Evolutionary conservation across 2,113 vertebrate genomes (phyloP).

Genomic region (Leptodactylus fuscus): DNA sequence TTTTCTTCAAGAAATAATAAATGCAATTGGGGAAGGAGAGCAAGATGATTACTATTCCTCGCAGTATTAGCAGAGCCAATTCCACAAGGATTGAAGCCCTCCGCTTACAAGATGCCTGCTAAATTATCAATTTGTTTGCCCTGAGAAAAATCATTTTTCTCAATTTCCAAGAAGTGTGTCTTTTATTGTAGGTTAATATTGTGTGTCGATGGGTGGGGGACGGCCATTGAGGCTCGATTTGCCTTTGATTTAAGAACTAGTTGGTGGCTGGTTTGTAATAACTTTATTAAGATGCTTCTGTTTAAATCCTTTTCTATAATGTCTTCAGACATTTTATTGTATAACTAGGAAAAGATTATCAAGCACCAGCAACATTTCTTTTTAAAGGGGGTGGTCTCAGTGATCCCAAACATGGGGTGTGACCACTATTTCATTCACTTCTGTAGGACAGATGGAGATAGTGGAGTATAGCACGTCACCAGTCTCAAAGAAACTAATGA

Average conservation of each 20-base stretch:
- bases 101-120: neutral
- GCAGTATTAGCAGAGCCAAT: neutral
- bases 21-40: neutral
- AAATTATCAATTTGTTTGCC: neutral
- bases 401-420: too few relatives aligned
- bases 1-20: constrained; percentile 5
- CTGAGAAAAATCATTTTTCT: neutral
- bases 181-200: neutral
- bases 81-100: neutral
- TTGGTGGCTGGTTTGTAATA: neutral
- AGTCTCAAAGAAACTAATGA: too few relatives aligned
- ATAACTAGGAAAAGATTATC: neutral
- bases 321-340: neutral
- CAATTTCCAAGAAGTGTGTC: neutral
- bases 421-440: too few relatives aligned
- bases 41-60: neutral
- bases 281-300: neutral
- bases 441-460: too few relatives aligned
- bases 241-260: neutral
- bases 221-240: neutral
- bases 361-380: too few relatives aligned
- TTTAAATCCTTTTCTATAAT: neutral
- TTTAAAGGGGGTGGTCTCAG: too few relatives aligned
- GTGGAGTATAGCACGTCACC: too few relatives aligned
- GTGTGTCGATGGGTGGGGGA: neutral